These are phyloP conservation scores for Bombylius discolor DNA, from an alignment of 2,888 invertebrate species.

Conservation along the genomic window DNA sequence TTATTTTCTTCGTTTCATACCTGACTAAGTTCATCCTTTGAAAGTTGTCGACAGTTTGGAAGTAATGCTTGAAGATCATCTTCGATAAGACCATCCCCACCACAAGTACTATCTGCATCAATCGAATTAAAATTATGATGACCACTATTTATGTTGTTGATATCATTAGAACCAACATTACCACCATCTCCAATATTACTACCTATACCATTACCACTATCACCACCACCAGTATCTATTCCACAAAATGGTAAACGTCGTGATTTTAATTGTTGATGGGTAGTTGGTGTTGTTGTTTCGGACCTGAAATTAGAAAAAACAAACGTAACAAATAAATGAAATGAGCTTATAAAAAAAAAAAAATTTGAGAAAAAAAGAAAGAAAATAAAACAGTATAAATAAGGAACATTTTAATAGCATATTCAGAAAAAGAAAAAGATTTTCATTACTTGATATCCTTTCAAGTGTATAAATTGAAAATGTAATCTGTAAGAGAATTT, in stretches of 20 bases:
- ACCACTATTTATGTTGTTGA: too few relatives aligned
- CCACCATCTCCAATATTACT: constrained; percentile 12
- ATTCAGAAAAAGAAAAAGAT: too few relatives aligned
- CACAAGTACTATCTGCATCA: constrained; percentile 28
- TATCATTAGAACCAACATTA: constrained; percentile 6
- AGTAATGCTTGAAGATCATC: constrained; percentile 35
- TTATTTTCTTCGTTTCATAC: constrained; percentile 19
- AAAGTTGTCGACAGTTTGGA: constrained; percentile 32
- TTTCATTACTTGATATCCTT: too few relatives aligned
- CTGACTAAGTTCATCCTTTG: constrained; percentile 37
- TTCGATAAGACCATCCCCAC: constrained; percentile 27
- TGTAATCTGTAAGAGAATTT: too few relatives aligned
- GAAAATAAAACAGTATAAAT: too few relatives aligned
- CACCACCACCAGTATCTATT: constrained; percentile 22
- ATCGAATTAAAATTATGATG: constrained; percentile 19
- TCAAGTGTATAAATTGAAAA: too few relatives aligned
- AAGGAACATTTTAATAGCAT: too few relatives aligned
- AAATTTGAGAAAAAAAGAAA: too few relatives aligned
- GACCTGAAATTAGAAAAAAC: background rate
- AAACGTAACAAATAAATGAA: background rate
- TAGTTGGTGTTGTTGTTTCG: constrained; percentile 16
- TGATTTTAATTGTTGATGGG: constrained; percentile 18
- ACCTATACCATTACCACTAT: constrained; percentile 17
- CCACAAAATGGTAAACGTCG: constrained; percentile 29
- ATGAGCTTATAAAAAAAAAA: too few relatives aligned